Evolutionary conservation across 2,797 vertebrate genomes (phyloP).

Genomic region (Acanthurus tractus): DNA sequence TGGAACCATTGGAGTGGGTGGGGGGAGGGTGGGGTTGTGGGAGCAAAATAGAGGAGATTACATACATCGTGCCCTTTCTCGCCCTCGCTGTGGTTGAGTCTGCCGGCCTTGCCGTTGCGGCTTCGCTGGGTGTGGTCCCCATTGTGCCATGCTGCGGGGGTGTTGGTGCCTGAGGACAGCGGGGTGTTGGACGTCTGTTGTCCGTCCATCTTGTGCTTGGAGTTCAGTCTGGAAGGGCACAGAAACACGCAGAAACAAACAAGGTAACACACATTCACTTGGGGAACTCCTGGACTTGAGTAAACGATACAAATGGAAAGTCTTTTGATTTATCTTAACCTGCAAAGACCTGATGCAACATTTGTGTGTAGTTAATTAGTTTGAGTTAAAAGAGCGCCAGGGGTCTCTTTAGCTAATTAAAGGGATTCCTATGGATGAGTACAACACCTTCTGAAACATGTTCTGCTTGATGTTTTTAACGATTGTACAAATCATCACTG

Average conservation of each 20-base stretch:
- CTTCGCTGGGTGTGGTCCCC: constrained; percentile 87
- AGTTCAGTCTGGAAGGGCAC: constrained; percentile 85
- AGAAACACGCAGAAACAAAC: background rate
- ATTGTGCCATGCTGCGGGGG: constrained; percentile 91
- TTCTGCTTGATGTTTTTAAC: background rate
- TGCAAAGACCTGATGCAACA: too few relatives aligned
- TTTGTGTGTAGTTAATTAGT: too few relatives aligned
- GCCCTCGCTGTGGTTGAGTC: constrained; percentile 82
- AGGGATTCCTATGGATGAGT: background rate
- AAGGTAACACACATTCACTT: background rate
- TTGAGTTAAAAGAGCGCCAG: background rate
- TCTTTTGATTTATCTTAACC: background rate
- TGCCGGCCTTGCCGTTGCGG: constrained; percentile 89
- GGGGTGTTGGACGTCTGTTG: constrained; percentile 88
- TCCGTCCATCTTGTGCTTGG: constrained; percentile 89
- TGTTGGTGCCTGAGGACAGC: constrained; percentile 84
- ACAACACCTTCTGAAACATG: background rate
- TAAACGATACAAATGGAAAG: background rate
- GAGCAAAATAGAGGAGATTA: constrained; percentile 87
- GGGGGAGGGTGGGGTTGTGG: constrained; percentile 49
- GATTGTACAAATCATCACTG: background rate
- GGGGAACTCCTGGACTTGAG: background rate
- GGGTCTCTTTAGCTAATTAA: background rate
- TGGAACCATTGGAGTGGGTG: constrained; percentile 63
- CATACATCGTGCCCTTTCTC: constrained; percentile 94